These are phyloP conservation scores for Neoniphon sammara DNA, from an alignment of 2,797 vertebrate genomes.

Conservation along the genomic window DNA sequence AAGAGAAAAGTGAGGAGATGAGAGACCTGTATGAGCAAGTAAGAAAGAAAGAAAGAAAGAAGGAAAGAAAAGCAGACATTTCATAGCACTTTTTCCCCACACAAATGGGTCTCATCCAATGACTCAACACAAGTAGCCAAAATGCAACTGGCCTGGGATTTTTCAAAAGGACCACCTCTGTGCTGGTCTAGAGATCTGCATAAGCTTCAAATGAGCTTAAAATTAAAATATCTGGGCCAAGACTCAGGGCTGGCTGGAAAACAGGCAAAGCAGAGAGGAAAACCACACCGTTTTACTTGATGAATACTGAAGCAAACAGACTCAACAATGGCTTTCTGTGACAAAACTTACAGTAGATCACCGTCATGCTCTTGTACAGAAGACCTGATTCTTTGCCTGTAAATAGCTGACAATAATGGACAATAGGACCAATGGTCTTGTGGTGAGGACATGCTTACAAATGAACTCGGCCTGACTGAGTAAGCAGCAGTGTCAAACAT, in stretches of 20 bases:
- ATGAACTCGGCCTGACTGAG: constrained; percentile 55
- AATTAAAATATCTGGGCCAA: constrained; percentile 46
- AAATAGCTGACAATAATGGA: constrained; percentile 33
- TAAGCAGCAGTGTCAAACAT: constrained; percentile 34
- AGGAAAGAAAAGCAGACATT: not conserved
- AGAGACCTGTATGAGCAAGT: not conserved
- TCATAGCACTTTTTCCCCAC: not conserved
- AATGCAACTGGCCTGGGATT: not conserved
- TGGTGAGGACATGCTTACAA: constrained; percentile 65
- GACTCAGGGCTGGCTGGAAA: constrained; percentile 3
- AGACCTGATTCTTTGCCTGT: constrained; percentile 31
- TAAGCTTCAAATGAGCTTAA: constrained; percentile 34
- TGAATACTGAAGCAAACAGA: no score
- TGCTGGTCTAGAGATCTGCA: constrained; percentile 12
- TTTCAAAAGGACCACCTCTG: not conserved
- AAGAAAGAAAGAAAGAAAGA: not conserved
- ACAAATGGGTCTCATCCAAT: not conserved
- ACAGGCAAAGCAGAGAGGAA: not conserved
- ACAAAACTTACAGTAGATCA: constrained; percentile 14
- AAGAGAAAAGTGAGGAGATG: not conserved
- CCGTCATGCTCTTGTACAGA: constrained; percentile 14
- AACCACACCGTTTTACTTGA: not conserved
- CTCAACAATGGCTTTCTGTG: not conserved
- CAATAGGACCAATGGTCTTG: constrained; percentile 28
- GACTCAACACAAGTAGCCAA: not conserved